These are phyloP conservation scores for Barnardius zonarius DNA, from an alignment of 2,113 vertebrate genomes.

Conservation along the genomic window DNA sequence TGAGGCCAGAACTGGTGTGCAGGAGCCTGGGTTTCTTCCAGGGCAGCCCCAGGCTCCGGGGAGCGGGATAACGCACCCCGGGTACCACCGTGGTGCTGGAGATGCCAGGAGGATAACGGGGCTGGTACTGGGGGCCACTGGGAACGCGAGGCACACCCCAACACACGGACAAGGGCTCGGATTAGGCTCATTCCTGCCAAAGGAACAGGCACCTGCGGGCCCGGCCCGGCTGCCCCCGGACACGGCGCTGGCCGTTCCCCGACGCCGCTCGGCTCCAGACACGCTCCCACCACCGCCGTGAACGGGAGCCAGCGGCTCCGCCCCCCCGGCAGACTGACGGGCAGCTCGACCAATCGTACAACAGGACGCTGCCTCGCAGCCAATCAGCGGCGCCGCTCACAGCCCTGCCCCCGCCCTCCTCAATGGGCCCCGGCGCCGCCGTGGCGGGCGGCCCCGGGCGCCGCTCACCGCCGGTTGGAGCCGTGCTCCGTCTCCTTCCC, in stretches of 20 bases:
- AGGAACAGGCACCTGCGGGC: background rate
- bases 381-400: slow-evolving; percentile 58
- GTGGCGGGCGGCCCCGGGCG: background rate
- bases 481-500: slow-evolving; percentile 92
- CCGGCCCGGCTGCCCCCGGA: too few species aligned
- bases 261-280: background rate
- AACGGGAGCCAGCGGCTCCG: background rate
- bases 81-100: background rate
- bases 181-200: background rate
- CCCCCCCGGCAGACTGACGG: slow-evolving; percentile 50
- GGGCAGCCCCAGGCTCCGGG: background rate
- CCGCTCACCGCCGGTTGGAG: slow-evolving; percentile 85
- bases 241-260: background rate
- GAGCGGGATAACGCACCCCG: background rate
- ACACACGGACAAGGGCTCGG: background rate
- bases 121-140: background rate
- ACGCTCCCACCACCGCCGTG: background rate
- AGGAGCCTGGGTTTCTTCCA: background rate
- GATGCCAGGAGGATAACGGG: background rate
- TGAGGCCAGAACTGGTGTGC: background rate
- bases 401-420: slow-evolving; percentile 45
- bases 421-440: background rate
- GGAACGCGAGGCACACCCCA: background rate
- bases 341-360: slow-evolving; percentile 31
- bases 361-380: background rate